Percentiles rank a stretch among this genome's conserved stretches.
Evolutionary conservation across 1,140 invertebrate genomes (phyloP).

Genomic region (Penaeus chinensis): DNA sequence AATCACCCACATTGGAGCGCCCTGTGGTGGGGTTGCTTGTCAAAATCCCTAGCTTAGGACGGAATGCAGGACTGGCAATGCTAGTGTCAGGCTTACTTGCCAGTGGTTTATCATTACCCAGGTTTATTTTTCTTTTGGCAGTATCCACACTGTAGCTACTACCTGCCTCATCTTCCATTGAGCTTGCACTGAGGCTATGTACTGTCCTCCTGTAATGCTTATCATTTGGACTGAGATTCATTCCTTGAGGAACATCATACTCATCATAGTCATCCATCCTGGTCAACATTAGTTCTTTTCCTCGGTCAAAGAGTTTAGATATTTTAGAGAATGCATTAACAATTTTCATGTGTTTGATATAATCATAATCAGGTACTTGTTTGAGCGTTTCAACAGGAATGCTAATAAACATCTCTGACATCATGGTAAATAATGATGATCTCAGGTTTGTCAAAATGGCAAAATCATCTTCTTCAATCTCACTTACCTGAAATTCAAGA

Average conservation of each 20-base stretch:
- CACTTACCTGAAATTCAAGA: constrained; percentile 29
- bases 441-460: constrained; percentile 19
- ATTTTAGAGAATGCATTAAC: constrained; percentile 49
- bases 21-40: not conserved
- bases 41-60: not conserved
- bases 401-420: constrained; percentile 40
- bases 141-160: not conserved
- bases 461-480: constrained; percentile 48
- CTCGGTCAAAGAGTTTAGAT: constrained; percentile 14
- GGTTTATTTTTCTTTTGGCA: not conserved
- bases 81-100: not conserved
- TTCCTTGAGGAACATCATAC: not conserved
- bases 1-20: not conserved
- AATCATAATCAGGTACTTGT: constrained; percentile 36
- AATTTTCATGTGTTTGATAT: constrained; percentile 41
- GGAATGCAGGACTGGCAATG: not conserved
- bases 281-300: constrained; percentile 3
- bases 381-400: constrained; percentile 22
- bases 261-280: not conserved
- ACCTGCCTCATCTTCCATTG: not conserved
- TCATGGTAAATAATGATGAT: constrained; percentile 27
- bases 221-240: constrained; percentile 33
- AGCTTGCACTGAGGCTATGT: not conserved
- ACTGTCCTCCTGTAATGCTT: constrained; percentile 21
- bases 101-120: no score